Evolutionary conservation across 1,140 invertebrate species (phyloP).

Genomic region (Popillia japonica): DNA sequence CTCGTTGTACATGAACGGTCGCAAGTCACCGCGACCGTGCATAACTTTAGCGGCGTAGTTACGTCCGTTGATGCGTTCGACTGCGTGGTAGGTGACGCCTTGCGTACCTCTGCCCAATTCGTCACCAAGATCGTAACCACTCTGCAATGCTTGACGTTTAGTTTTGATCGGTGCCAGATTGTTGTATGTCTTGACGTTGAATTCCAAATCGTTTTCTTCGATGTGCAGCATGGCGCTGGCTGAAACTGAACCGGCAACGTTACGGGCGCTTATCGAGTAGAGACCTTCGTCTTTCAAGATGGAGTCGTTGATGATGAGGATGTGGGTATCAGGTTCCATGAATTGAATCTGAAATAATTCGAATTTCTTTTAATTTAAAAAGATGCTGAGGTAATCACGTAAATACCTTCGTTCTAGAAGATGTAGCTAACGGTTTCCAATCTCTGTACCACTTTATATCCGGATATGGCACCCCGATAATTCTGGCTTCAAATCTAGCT

Average conservation of each 20-base stretch:
- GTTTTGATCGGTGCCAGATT: conserved; percentile 72
- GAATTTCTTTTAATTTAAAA: no score
- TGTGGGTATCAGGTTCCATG: conserved; percentile 83
- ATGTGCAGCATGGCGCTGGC: conserved; percentile 90
- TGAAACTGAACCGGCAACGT: conserved; percentile 90
- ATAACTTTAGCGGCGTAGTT: conserved; percentile 94
- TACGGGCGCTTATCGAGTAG: conserved; percentile 91
- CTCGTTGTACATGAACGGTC: conserved; percentile 90
- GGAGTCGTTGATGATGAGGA: conserved; percentile 83
- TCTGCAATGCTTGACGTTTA: conserved; percentile 74
- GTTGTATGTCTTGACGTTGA: conserved; percentile 74
- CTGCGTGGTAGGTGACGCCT: conserved; percentile 87
- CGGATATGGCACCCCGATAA: conserved; percentile 90
- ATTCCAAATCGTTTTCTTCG: conserved; percentile 85
- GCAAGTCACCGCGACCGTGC: conserved; percentile 81
- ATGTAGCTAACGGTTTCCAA: conserved; percentile 87
- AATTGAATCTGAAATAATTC: conserved; percentile 76
- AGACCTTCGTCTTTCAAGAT: conserved; percentile 92
- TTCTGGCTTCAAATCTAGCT: conserved; percentile 82
- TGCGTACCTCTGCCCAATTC: conserved; percentile 92
- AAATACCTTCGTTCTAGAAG: conserved; percentile 81
- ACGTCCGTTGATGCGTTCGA: conserved; percentile 80
- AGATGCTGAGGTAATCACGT: no score
- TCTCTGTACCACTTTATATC: conserved; percentile 98
- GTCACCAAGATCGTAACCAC: conserved; percentile 92